phyloP scores from a whole-genome alignment of 2,797 vertebrate genomes.

The Mormyrops attenuatus region DNA sequence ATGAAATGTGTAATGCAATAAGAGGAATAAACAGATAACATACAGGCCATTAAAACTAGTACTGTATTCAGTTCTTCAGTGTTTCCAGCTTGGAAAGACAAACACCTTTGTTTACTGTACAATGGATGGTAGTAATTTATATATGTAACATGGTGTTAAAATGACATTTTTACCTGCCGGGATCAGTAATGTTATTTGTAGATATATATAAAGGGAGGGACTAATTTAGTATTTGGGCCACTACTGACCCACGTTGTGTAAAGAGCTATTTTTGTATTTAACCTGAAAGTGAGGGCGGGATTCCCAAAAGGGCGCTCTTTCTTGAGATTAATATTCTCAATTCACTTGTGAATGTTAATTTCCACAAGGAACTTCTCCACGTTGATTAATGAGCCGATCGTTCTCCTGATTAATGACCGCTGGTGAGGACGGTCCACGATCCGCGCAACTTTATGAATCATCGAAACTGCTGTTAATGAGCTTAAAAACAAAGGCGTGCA shows the following conservation, averaged over 20 bases:
- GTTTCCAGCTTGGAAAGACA: background rate
- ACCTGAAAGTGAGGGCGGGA: slow-evolving; percentile 31
- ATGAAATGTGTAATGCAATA: background rate
- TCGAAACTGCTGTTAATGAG: background rate
- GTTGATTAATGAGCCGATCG: slow-evolving; percentile 19
- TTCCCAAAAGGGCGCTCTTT: slow-evolving; percentile 47
- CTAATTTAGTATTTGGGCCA: slow-evolving; percentile 26
- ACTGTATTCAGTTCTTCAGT: background rate
- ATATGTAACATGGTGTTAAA: background rate
- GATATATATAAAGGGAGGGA: slow-evolving; percentile 12
- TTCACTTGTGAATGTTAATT: slow-evolving; percentile 32
- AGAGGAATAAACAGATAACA: background rate
- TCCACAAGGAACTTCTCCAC: background rate
- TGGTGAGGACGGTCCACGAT: background rate
- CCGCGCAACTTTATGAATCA: background rate
- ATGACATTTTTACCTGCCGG: background rate
- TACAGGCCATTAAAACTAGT: background rate
- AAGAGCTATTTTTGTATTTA: slow-evolving; percentile 58
- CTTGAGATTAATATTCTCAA: slow-evolving; percentile 38
- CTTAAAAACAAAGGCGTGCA: background rate
- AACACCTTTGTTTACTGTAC: background rate
- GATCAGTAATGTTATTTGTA: background rate
- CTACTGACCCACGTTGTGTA: slow-evolving; percentile 49
- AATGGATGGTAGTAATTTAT: background rate
- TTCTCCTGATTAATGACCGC: background rate